These are phyloP conservation scores for Tiphia femorata DNA, from an alignment of 2,888 invertebrate species.

Conservation along the genomic window DNA sequence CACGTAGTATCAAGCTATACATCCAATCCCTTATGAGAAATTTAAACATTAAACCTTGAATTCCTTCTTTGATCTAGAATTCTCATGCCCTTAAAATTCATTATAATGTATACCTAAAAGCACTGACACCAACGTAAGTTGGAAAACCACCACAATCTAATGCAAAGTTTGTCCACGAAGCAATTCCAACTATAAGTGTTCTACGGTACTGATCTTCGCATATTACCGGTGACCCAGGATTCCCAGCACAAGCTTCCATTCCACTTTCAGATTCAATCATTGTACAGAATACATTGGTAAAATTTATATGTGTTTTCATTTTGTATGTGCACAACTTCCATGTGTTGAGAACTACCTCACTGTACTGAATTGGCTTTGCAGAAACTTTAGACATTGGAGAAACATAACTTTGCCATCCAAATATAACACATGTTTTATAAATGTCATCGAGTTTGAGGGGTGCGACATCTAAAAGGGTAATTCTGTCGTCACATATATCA, in stretches of 20 bases:
- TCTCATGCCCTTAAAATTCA: too few relatives aligned
- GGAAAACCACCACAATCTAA: constrained; percentile 45
- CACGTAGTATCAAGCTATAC: constrained; percentile 36
- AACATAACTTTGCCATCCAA: constrained; percentile 51
- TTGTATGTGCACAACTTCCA: constrained; percentile 49
- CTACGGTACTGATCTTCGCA: constrained; percentile 43
- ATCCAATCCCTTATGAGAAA: constrained; percentile 40
- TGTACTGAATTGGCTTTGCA: constrained; percentile 48
- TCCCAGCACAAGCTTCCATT: constrained; percentile 49
- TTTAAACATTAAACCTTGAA: neutral
- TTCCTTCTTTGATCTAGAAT: too few relatives aligned
- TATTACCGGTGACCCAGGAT: constrained; percentile 53
- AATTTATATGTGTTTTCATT: constrained; percentile 38
- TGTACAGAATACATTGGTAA: constrained; percentile 46
- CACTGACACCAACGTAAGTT: constrained; percentile 43
- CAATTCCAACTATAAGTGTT: constrained; percentile 46
- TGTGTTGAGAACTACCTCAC: constrained; percentile 39
- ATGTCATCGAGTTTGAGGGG: constrained; percentile 38
- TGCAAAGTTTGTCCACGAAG: constrained; percentile 52
- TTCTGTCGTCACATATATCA: constrained; percentile 32
- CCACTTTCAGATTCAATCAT: constrained; percentile 43
- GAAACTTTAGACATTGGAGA: constrained; percentile 35
- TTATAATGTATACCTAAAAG: constrained; percentile 34
- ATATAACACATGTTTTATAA: constrained; percentile 49
- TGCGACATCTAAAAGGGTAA: constrained; percentile 37